Evolutionary conservation across 2,113 vertebrate genomes (phyloP), one percentile per base, ranked within the genome.

Genomic region (Pomatostomus ruficeps): DNA sequence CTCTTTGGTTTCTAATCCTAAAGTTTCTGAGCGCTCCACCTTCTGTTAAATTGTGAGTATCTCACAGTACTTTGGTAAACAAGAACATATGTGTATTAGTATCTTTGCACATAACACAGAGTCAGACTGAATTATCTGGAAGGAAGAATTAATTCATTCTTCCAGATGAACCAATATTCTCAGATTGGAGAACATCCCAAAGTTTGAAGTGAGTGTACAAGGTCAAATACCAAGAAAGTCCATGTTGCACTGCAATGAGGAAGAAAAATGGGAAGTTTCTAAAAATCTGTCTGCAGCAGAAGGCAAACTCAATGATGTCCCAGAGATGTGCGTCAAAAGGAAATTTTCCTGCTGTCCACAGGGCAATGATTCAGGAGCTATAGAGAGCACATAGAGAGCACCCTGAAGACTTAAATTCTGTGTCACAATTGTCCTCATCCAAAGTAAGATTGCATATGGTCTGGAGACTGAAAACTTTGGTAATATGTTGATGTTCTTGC

Each of bases 321-420:
- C 17, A 73, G n/a, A 57, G 12, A 33, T n/a, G 7, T 0, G 0
- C 12, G 7, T 23, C 33, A 51, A 68, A 65, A 57, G 8, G 4
- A 19, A 62, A 36, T 5, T 46, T 74, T 71, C 43, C 16, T 78
- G 33, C 5, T 81, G 28, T 71, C 29, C 11, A 5, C 6, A 10
- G 8, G 3, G 23, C 2, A 1, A 2, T 7, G 5, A 49, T 63
- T 67, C 22, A 75, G 36, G 38, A 77, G 7, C 3, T 68, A 3
- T 3, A 26, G 6, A 57, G 18, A 59, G 8, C n/a, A n/a, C n/a
- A n/a, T n/a, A n/a, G n/a, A n/a, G n/a, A n/a, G n/a, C n/a, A 29
- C 12, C 2, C 15, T 26, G 19, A 71, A 78, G 16, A 35, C 9
- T 43, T 38, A 45, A 19, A 38, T 63, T 63, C 10, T 35, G 2